phyloP scores from a whole-genome alignment of 1,140 invertebrate genomes.

The Drosophila pectinifera region DNA sequence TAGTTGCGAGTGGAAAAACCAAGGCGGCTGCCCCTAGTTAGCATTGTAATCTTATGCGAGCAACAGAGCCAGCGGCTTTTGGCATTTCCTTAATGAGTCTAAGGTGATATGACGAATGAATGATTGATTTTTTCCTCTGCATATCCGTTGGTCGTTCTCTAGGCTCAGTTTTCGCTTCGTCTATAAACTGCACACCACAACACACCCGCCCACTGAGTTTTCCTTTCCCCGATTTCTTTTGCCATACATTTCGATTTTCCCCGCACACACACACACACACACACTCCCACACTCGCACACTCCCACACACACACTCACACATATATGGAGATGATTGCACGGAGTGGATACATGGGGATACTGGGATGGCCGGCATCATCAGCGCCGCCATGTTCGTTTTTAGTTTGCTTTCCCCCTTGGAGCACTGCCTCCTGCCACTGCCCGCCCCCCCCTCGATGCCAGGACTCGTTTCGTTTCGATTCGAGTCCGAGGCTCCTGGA shows the following conservation, averaged over 20 bases:
- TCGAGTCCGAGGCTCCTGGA: constrained; percentile 40
- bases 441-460: neutral
- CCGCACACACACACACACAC: constrained; percentile 28
- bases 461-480: constrained; percentile 3
- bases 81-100: constrained; percentile 74
- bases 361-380: constrained; percentile 37
- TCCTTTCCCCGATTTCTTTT: constrained; percentile 71
- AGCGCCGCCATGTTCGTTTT: constrained; percentile 66
- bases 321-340: constrained; percentile 21
- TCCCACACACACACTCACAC: constrained; percentile 20
- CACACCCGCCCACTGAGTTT: constrained; percentile 28
- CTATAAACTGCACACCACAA: neutral
- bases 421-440: neutral
- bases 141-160: constrained; percentile 40
- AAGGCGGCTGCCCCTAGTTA: constrained; percentile 14
- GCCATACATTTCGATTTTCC: constrained; percentile 69
- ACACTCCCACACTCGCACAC: constrained; percentile 25
- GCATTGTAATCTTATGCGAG: constrained; percentile 49
- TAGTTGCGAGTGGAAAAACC: neutral
- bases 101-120: constrained; percentile 81
- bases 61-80: constrained; percentile 41
- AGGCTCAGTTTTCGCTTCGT: constrained; percentile 17
- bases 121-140: constrained; percentile 75
- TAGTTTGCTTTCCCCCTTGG: constrained; percentile 52
- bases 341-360: constrained; percentile 34